Evolutionary conservation across 2,888 invertebrate genomes (phyloP).

Genomic region (Mythimna loreyi): DNA sequence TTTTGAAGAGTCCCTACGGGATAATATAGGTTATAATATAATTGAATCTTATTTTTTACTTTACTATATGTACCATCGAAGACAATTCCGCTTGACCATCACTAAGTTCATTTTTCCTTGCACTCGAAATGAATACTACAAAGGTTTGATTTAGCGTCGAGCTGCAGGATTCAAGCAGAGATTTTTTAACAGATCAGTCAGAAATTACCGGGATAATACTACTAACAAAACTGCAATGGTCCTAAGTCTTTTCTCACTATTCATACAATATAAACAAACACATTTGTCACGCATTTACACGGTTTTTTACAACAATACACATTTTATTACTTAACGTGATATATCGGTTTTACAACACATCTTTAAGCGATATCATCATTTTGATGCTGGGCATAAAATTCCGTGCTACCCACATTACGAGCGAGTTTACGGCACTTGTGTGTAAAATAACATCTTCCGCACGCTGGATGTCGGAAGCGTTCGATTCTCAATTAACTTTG

Average conservation of each 20-base stretch:
- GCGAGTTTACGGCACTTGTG: slow-evolving; percentile 24
- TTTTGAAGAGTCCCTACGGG: no score
- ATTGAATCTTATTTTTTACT: neutral
- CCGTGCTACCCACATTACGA: slow-evolving; percentile 46
- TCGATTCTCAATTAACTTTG: slow-evolving; percentile 34
- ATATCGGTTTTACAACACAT: slow-evolving; percentile 35
- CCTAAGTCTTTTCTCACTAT: neutral
- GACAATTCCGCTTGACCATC: no score
- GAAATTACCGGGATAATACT: no score
- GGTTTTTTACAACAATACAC: slow-evolving; percentile 22
- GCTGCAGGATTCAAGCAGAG: no score
- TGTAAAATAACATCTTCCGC: neutral
- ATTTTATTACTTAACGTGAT: slow-evolving; percentile 43
- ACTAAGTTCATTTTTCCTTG: no score
- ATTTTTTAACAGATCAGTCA: no score
- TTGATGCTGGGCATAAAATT: slow-evolving; percentile 34
- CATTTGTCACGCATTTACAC: slow-evolving; percentile 12
- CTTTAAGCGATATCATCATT: slow-evolving; percentile 21
- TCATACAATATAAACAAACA: slow-evolving; percentile 25
- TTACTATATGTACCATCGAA: no score
- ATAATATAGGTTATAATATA: no score
- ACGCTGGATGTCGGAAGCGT: slow-evolving; percentile 5
- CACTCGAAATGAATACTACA: no score
- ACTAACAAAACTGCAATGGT: neutral
- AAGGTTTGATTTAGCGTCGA: no score